Evolutionary conservation across 2,888 invertebrate genomes (phyloP).

Genomic region (Smittia sp.): DNA sequence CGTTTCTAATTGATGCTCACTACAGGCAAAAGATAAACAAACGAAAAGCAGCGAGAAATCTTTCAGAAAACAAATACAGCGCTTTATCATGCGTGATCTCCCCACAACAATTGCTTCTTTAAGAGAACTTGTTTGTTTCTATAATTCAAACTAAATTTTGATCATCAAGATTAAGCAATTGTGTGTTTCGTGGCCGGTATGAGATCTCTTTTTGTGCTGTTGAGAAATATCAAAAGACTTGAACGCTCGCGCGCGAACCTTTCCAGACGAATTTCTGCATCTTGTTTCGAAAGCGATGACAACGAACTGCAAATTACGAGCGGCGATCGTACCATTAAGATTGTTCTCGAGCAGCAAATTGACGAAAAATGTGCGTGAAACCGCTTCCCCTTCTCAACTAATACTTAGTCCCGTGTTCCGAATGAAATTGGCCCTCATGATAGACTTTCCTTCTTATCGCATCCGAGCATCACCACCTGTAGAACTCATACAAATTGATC

Average conservation of each 20-base stretch:
- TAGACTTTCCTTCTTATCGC: constrained; percentile 25
- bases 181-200: constrained; percentile 1
- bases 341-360: constrained; percentile 20
- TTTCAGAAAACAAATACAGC: constrained; percentile 24
- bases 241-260: background rate
- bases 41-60: constrained; percentile 36
- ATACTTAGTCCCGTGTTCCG: background rate
- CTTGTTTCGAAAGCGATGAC: background rate
- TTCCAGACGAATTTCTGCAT: background rate
- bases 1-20: constrained; percentile 35
- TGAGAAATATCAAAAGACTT: constrained; percentile 15
- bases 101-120: constrained; percentile 30
- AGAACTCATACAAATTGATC: constrained; percentile 40
- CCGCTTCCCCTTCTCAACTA: background rate
- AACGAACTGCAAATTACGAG: constrained; percentile 1
- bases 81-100: constrained; percentile 38
- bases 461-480: constrained; percentile 37
- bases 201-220: background rate
- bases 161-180: constrained; percentile 19
- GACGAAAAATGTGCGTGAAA: constrained; percentile 29
- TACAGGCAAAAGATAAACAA: constrained; percentile 37
- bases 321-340: background rate
- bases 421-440: constrained; percentile 25
- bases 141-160: constrained; percentile 35
- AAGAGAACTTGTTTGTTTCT: constrained; percentile 36